phyloP scores from a whole-genome alignment of 2,113 vertebrate genomes.

The Seriola rivoliana region DNA sequence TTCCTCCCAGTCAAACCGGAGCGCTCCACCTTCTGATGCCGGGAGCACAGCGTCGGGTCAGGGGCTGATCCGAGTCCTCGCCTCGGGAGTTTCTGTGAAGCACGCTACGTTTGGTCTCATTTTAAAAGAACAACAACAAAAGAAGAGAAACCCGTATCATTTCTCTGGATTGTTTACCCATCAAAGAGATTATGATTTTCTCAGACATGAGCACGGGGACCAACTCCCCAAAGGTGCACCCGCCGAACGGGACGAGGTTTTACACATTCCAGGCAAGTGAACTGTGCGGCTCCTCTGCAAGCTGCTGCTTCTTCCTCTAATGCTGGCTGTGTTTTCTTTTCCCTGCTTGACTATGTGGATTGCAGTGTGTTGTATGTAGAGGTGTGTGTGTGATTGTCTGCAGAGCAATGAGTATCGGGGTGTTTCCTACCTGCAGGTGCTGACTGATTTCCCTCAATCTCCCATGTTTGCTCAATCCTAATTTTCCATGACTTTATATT shows the following conservation, averaged over 20 bases:
- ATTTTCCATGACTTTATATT: conserved; percentile 2
- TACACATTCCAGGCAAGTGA: conserved; percentile 97
- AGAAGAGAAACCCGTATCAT: conserved; percentile 52
- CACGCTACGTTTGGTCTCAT: background rate
- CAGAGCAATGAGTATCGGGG: background rate
- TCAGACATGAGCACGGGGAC: conserved; percentile 96
- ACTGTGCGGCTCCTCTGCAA: background rate
- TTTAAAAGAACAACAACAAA: conserved; percentile 39
- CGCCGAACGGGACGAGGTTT: conserved; percentile 96
- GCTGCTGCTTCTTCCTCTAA: background rate
- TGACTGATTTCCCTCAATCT: background rate
- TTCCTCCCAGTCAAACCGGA: background rate
- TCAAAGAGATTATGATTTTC: conserved; percentile 95
- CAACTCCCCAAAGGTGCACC: conserved; percentile 96
- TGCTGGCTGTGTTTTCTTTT: too few species aligned
- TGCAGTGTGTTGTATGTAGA: background rate
- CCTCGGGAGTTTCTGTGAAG: conserved; percentile 41
- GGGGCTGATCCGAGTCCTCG: conserved; percentile 82
- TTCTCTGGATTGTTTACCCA: conserved; percentile 83
- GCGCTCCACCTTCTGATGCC: conserved; percentile 51
- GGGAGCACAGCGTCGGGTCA: conserved; percentile 75
- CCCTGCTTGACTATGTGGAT: background rate
- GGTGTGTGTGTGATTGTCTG: conserved; percentile 5
- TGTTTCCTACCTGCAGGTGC: conserved; percentile 40
- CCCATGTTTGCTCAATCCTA: background rate